phyloP scores from a whole-genome alignment of 1,140 invertebrate species.

The Cyrtorhinus lividipennis region DNA sequence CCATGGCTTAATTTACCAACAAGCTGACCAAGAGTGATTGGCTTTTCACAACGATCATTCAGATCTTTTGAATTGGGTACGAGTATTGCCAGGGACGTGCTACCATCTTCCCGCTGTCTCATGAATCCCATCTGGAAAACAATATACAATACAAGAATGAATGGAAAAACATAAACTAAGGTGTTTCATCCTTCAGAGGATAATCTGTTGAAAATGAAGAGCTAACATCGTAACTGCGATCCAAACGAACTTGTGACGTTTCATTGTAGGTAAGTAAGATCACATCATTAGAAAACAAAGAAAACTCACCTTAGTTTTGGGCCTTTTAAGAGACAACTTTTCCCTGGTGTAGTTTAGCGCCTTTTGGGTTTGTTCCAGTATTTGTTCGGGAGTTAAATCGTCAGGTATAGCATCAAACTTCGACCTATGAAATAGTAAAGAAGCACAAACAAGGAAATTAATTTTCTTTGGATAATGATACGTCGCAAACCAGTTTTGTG shows the following conservation, averaged over 20 bases:
- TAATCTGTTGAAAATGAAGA: no score
- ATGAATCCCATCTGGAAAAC: conserved; percentile 58
- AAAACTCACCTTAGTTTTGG: conserved; percentile 32
- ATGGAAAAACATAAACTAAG: no score
- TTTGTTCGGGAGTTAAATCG: conserved; percentile 62
- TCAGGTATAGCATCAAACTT: conserved; percentile 68
- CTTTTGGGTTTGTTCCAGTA: conserved; percentile 51
- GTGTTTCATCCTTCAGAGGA: no score
- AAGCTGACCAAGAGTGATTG: conserved; percentile 64
- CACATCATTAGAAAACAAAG: no score
- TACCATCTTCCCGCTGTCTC: conserved; percentile 63
- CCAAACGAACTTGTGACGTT: no score
- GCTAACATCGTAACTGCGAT: no score
- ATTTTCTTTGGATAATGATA: no score
- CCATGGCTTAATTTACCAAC: conserved; percentile 65
- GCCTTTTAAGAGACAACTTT: conserved; percentile 41
- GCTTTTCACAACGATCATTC: conserved; percentile 50
- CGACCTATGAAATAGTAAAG: conserved; percentile 28
- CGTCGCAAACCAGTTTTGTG: no score
- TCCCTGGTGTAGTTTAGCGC: conserved; percentile 51
- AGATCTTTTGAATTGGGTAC: conserved; percentile 52
- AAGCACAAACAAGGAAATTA: no score
- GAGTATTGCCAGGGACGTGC: conserved; percentile 74
- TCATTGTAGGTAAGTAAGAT: no score
- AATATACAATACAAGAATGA: background rate